Base-by-base conservation (phyloP, 2,113 vertebrate genomes). In the Onychostruthus taczanowskii region DNA sequence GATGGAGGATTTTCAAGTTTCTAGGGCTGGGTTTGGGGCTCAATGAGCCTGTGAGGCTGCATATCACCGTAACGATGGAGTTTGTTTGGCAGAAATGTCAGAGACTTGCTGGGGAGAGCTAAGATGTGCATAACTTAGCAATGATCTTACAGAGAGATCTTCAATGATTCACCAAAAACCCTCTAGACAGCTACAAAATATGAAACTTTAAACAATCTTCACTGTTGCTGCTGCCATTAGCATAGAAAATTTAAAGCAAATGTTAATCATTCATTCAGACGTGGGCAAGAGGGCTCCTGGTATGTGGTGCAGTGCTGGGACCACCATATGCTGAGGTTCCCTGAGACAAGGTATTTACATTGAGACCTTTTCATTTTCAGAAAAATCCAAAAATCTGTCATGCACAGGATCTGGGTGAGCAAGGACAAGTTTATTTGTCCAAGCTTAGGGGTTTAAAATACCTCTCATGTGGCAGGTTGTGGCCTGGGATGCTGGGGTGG, bases 131-230 rank as follows among this genome's bases (percentile, higher is more conserved):
- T 85, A 89, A 84, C 20, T 70, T 63, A 75, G 66, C 52, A 46
- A 10, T 21, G n/a, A 74, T 81, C 74, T 91, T 87, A 63, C 69
- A 75, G 33, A 47, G 17, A 39, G 55, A 87, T 67, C 46, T 77
- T 80, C 56, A 90, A 6, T 84, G 89, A 84, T 92, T 92, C 72
- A 87, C 90, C 73, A 86, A 20, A 94, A 90, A 39, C 52, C 41
- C 67, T 83, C 83, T 70, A 90, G 76, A 80, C 75, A 69, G 79
- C 78, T 88, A 79, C 41, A 69, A 83, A 93, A 89, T 56, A 79
- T 61, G 70, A 90, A 94, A 90, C 26, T 83, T 90, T 52, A 79
- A 88, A 83, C 41, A 62, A 61, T 58, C 89, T 88, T 87, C 1
- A 1, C 66, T 72, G 61, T 83, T 52, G 35, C 58, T 86, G 50